Evolutionary conservation across 2,888 invertebrate genomes (phyloP).

Genomic region (Andrena bucephala): DNA sequence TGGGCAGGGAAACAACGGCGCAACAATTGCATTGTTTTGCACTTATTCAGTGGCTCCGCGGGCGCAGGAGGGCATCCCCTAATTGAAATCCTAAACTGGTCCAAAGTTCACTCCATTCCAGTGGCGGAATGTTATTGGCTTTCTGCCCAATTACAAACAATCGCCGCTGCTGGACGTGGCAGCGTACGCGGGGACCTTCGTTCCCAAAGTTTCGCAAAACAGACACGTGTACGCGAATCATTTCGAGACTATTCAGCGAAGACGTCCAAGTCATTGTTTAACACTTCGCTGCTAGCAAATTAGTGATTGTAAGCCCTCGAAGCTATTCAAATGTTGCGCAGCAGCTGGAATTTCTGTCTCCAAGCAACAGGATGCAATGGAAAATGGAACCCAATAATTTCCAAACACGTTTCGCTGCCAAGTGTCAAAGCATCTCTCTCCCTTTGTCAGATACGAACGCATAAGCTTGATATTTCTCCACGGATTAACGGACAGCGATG

Average conservation of each 20-base stretch:
- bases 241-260: not conserved
- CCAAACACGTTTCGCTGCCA: no score
- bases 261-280: not conserved
- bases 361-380: no score
- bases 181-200: constrained; percentile 28
- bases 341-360: no score
- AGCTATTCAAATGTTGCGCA: no score
- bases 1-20: constrained; percentile 15
- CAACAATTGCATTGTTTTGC: constrained; percentile 48
- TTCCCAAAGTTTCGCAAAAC: constrained; percentile 20
- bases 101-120: constrained; percentile 64
- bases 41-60: constrained; percentile 54
- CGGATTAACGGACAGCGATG: not conserved
- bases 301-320: no score
- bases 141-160: constrained; percentile 64
- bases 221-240: not conserved
- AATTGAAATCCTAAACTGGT: constrained; percentile 52
- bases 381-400: no score
- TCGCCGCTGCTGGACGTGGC: constrained; percentile 49
- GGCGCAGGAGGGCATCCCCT: constrained; percentile 17
- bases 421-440: no score
- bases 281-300: no score
- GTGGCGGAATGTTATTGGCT: constrained; percentile 65
- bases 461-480: not conserved
- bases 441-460: no score